Evolutionary conservation across 2,888 invertebrate genomes (phyloP).

Genomic region (Encarsia formosa): DNA sequence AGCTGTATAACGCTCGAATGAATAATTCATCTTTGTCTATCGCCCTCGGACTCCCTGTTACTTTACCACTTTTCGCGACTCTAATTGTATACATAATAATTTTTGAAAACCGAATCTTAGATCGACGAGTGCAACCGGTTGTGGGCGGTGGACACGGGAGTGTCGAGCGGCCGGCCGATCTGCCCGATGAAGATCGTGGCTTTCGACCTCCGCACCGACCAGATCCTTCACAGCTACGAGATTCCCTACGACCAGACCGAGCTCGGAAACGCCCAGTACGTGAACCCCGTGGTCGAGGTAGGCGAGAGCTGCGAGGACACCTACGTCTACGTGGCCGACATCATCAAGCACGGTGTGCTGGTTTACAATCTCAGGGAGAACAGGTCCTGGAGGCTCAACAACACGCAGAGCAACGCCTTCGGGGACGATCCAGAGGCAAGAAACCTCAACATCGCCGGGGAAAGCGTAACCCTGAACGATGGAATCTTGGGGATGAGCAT

Average conservation of each 20-base stretch:
- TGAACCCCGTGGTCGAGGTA: constrained; percentile 47
- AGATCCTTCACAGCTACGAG: constrained; percentile 42
- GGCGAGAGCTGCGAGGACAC: constrained; percentile 43
- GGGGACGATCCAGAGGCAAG: constrained; percentile 42
- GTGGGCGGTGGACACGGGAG: constrained; percentile 50
- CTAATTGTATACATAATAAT: too few species aligned
- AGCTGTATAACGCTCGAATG: too few species aligned
- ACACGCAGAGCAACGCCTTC: constrained; percentile 47
- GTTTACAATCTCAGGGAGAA: constrained; percentile 41
- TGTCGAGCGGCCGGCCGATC: constrained; percentile 30
- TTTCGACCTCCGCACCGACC: constrained; percentile 48
- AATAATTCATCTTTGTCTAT: too few species aligned
- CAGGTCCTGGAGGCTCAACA: constrained; percentile 46
- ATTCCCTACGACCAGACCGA: constrained; percentile 42
- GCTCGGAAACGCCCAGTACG: constrained; percentile 40
- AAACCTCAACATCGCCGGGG: constrained; percentile 46
- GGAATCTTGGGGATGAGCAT: constrained; percentile 48
- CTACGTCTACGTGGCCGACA: constrained; percentile 47
- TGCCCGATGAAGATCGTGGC: constrained; percentile 50
- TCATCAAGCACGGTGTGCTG: constrained; percentile 43
- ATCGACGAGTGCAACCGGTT: constrained; percentile 51
- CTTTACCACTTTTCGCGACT: too few species aligned
- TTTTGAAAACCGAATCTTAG: too few species aligned
- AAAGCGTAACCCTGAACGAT: constrained; percentile 44
- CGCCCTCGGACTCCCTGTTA: too few species aligned